phyloP scores from a whole-genome alignment of 2,888 invertebrate species.

The Corythucha ciliata region DNA sequence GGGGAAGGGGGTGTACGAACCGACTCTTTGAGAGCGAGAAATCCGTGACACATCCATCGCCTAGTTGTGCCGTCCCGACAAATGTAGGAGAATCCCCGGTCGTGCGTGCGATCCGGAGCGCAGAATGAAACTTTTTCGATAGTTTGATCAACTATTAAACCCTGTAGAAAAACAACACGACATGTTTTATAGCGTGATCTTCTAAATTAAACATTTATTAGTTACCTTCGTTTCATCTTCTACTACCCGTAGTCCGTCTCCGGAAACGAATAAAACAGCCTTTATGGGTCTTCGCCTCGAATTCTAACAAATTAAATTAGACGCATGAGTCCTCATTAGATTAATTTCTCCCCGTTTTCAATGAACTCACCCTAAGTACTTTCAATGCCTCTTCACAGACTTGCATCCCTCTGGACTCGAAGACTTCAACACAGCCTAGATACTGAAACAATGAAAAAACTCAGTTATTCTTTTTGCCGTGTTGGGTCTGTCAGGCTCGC shows the following conservation, averaged over 20 bases:
- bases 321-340: neutral
- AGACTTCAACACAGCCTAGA: conserved; percentile 97
- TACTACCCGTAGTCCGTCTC: conserved; percentile 92
- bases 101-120: conserved; percentile 96
- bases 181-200: neutral
- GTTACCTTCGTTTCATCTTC: conserved; percentile 90
- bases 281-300: conserved; percentile 82
- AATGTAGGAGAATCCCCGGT: conserved; percentile 97
- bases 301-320: conserved; percentile 42
- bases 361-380: conserved; percentile 73
- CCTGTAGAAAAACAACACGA: conserved; percentile 44
- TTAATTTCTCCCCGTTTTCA: neutral
- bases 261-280: conserved; percentile 80
- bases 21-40: conserved; percentile 88
- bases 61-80: conserved; percentile 97
- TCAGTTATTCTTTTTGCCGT: neutral
- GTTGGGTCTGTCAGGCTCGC: too few relatives aligned
- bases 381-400: conserved; percentile 98
- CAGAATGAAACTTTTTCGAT: conserved; percentile 99
- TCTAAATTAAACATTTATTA: neutral
- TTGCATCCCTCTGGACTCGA: conserved; percentile 98
- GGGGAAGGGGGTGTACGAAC: conserved; percentile 45
- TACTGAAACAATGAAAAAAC: conserved; percentile 51
- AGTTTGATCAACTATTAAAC: conserved; percentile 97
- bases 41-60: conserved; percentile 99